A percentile compares a stretch with the other conserved stretches of the same genome.
phyloP scores from a whole-genome alignment of 2,888 invertebrate species.

The Plusia festucae region DNA sequence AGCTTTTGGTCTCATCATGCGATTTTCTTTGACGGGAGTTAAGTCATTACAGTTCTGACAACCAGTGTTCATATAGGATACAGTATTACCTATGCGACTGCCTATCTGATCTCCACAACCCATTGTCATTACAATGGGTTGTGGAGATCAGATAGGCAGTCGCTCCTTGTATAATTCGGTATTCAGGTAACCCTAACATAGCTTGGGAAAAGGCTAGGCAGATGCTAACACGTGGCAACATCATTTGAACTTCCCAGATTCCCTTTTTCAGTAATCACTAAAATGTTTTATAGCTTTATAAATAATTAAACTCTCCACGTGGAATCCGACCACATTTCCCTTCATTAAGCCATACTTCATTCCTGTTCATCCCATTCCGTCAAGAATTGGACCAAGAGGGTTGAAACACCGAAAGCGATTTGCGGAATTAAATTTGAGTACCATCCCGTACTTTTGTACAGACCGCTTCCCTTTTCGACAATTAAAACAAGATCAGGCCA shows the following conservation, averaged over 20 bases:
- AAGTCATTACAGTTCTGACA: too few species aligned
- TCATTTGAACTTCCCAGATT: neutral
- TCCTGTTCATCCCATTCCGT: slow-evolving; percentile 40
- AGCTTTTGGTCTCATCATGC: too few species aligned
- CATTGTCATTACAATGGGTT: too few species aligned
- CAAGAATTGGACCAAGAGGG: slow-evolving; percentile 56
- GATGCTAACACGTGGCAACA: neutral
- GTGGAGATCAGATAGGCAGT: too few species aligned
- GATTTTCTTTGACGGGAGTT: too few species aligned
- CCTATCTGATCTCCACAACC: too few species aligned
- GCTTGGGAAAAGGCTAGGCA: too few species aligned
- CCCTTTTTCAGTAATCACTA: neutral
- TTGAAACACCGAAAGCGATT: slow-evolving; percentile 65
- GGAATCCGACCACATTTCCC: slow-evolving; percentile 13
- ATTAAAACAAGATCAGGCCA: slow-evolving; percentile 79
- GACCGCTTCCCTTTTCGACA: slow-evolving; percentile 70
- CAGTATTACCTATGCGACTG: too few species aligned
- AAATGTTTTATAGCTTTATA: neutral
- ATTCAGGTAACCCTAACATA: too few species aligned
- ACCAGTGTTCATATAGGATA: too few species aligned
- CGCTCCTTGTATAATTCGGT: too few species aligned
- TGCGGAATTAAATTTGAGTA: slow-evolving; percentile 72
- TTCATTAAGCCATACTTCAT: slow-evolving; percentile 39
- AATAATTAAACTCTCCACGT: slow-evolving; percentile 17
- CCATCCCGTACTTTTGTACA: slow-evolving; percentile 57